Conservation (phyloP, 2,888 invertebrate genomes). For the Trachelus iudaicus region DNA sequence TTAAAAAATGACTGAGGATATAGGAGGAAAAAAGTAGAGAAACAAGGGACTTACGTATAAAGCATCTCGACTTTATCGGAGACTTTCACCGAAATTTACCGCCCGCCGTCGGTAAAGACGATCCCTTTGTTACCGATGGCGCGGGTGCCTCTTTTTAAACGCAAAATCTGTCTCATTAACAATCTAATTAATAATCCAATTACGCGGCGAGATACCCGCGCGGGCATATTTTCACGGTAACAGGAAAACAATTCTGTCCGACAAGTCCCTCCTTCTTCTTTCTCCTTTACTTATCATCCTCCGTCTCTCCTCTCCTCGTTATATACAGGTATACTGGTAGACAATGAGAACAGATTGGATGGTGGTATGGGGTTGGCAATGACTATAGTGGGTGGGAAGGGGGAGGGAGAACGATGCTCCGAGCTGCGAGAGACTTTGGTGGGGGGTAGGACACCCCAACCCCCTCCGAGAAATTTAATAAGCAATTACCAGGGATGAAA, state of each 20-base stretch:
- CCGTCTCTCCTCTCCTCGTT: conserved; percentile 15
- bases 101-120: conserved; percentile 30
- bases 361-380: conserved; percentile 14
- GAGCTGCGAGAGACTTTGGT: conserved; percentile 3
- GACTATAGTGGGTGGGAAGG: conserved; percentile 23
- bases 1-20: neutral
- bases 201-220: conserved; percentile 53
- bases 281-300: neutral
- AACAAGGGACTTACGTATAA: neutral
- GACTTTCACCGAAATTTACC: neutral
- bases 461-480: conserved; percentile 55
- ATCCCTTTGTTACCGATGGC: conserved; percentile 32
- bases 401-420: neutral
- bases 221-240: conserved; percentile 57
- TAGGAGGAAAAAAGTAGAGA: neutral
- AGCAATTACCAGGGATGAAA: conserved; percentile 61
- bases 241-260: conserved; percentile 56
- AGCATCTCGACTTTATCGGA: neutral
- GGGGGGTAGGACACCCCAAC: conserved; percentile 5
- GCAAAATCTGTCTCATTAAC: conserved; percentile 61
- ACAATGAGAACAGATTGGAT: neutral
- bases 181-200: conserved; percentile 65
- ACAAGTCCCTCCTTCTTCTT: conserved; percentile 23
- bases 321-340: neutral
- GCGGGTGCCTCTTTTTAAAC: conserved; percentile 32